These are phyloP conservation scores for Osedax frankpressi DNA, from an alignment of 2,888 invertebrate species.

Conservation along the genomic window DNA sequence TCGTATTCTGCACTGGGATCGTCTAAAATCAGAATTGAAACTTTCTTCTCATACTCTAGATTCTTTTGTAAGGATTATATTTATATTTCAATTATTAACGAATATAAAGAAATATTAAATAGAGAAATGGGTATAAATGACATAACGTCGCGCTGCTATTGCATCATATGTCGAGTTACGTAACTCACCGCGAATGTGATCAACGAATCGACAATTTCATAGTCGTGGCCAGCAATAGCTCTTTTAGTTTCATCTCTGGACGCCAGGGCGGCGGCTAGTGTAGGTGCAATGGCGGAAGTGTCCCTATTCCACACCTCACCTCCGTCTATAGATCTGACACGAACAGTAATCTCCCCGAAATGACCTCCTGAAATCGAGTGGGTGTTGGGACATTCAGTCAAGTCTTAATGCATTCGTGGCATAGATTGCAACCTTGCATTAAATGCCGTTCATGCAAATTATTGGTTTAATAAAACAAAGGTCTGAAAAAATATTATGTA, in stretches of 20 bases:
- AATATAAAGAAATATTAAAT: too few species aligned
- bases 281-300: conserved; percentile 34
- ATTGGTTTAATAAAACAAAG: too few species aligned
- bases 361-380: conserved; percentile 32
- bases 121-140: too few species aligned
- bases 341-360: conserved; percentile 34
- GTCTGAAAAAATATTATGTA: too few species aligned
- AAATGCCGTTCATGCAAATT: too few species aligned
- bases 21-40: conserved; percentile 33
- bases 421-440: too few species aligned
- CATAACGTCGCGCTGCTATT: too few species aligned
- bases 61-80: conserved; percentile 28
- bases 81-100: too few species aligned
- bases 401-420: too few species aligned
- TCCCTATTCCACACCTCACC: conserved; percentile 40
- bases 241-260: conserved; percentile 29
- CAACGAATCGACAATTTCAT: conserved; percentile 32
- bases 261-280: conserved; percentile 32
- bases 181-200: conserved; percentile 27
- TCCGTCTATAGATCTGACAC: conserved; percentile 42
- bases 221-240: conserved; percentile 35
- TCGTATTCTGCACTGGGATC: conserved; percentile 36
- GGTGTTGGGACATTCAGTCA: not conserved
- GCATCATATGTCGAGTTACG: not conserved
- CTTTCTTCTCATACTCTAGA: conserved; percentile 28